A percentile compares a stretch with the other conserved stretches of the same genome.
These are phyloP conservation scores for Scrobipalpa costella DNA, from an alignment of 2,888 invertebrate species.

Conservation along the genomic window DNA sequence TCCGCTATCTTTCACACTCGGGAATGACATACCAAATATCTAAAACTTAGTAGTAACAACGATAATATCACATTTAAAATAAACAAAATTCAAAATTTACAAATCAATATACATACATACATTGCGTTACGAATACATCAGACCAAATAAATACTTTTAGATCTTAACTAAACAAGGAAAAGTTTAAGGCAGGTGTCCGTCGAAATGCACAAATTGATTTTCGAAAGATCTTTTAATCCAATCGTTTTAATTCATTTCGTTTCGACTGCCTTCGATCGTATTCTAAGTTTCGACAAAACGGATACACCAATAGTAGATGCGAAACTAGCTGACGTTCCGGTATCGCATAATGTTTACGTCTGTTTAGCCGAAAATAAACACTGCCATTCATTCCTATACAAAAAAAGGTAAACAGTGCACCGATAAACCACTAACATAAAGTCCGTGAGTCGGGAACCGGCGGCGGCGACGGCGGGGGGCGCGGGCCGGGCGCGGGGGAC, in stretches of 20 bases:
- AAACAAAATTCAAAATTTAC: slow-evolving; percentile 42
- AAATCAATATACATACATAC: slow-evolving; percentile 28
- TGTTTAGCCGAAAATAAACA: no score
- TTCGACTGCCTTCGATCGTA: not conserved
- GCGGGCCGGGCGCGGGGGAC: not conserved
- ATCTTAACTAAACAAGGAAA: not conserved
- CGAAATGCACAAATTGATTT: no score
- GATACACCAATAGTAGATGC: not conserved
- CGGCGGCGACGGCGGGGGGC: not conserved
- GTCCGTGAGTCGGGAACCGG: not conserved
- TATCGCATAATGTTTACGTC: no score
- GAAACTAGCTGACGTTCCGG: not conserved
- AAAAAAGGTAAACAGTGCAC: not conserved
- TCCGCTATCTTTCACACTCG: slow-evolving; percentile 34
- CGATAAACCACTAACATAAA: not conserved
- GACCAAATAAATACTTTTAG: slow-evolving; percentile 6
- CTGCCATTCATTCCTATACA: not conserved
- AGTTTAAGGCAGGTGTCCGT: no score
- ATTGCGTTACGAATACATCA: not conserved
- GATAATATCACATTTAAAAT: slow-evolving; percentile 58
- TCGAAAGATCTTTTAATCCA: no score
- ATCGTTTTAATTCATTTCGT: not conserved
- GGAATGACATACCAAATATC: slow-evolving; percentile 48
- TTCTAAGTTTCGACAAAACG: no score
- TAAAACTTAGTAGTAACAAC: slow-evolving; percentile 45